phyloP scores from a whole-genome alignment of 2,888 invertebrate genomes.

The Chromoteleia sp. region DNA sequence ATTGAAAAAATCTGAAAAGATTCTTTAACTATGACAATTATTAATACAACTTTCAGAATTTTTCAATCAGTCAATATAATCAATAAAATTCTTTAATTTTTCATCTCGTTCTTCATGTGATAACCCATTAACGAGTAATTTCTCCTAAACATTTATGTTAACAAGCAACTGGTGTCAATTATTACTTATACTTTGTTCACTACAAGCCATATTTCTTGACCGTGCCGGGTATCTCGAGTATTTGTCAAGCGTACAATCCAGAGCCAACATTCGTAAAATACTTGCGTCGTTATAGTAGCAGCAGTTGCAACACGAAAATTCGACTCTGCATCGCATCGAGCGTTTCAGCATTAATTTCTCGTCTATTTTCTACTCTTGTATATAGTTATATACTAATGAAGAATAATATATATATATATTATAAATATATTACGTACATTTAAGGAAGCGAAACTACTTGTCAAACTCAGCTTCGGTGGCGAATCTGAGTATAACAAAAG shows the following conservation, averaged over 20 bases:
- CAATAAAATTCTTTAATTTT: background rate
- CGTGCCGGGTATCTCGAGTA: slow-evolving; percentile 19
- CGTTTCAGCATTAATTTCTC: slow-evolving; percentile 40
- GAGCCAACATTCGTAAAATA: slow-evolving; percentile 63
- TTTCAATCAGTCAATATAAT: no score
- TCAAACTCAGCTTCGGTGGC: slow-evolving; percentile 14
- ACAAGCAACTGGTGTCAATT: slow-evolving; percentile 45
- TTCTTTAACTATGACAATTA: no score
- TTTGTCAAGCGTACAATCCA: slow-evolving; percentile 44
- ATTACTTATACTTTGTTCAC: slow-evolving; percentile 36
- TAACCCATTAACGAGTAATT: slow-evolving; percentile 11
- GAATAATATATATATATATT: slow-evolving; percentile 54
- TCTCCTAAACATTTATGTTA: slow-evolving; percentile 19
- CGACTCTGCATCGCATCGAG: slow-evolving; percentile 54
- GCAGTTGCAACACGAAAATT: slow-evolving; percentile 31
- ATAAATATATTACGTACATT: slow-evolving; percentile 67
- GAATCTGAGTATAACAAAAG: slow-evolving; percentile 28
- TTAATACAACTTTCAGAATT: no score
- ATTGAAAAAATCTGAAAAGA: no score
- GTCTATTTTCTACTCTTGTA: slow-evolving; percentile 74
- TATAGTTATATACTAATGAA: slow-evolving; percentile 69
- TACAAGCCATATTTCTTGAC: slow-evolving; percentile 15
- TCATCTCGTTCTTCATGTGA: background rate
- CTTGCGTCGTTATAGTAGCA: slow-evolving; percentile 33
- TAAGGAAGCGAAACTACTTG: slow-evolving; percentile 46